Evolutionary conservation across 1,140 invertebrate genomes (phyloP).

Genomic region (Pseudomyrmex dendroicus): DNA sequence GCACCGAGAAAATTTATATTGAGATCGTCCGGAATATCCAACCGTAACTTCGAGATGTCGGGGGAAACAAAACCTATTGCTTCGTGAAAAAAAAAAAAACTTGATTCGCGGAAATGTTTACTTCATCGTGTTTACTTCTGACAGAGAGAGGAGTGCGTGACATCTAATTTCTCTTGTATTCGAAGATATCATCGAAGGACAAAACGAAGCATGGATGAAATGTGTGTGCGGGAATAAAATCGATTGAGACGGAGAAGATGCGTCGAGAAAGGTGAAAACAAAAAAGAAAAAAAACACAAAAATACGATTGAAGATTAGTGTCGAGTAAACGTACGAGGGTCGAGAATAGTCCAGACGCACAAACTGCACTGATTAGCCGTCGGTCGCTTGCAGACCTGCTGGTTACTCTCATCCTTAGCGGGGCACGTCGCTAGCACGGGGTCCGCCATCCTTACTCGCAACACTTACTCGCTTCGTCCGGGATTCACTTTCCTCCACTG

Average conservation of each 20-base stretch:
- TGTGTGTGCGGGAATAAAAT: neutral
- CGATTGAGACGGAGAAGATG: neutral
- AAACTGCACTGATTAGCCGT: constrained; percentile 66
- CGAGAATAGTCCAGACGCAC: constrained; percentile 82
- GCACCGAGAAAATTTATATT: neutral
- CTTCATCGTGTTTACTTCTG: no score
- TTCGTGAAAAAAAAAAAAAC: no score
- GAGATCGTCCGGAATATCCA: neutral
- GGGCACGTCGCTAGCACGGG: constrained; percentile 67
- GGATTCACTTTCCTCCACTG: constrained; percentile 62
- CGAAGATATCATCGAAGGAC: no score
- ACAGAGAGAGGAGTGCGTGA: no score
- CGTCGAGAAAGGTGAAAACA: neutral
- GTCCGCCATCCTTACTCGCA: constrained; percentile 70
- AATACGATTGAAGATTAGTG: neutral
- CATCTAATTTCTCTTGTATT: neutral
- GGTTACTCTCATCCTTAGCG: constrained; percentile 57
- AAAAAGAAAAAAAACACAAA: no score
- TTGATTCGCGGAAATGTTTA: neutral
- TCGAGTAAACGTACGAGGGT: constrained; percentile 77
- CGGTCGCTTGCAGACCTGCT: constrained; percentile 72
- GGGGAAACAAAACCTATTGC: neutral
- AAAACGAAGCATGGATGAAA: neutral
- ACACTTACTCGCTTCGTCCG: constrained; percentile 34
- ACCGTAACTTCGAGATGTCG: no score